These are phyloP conservation scores for Rosalia funebris DNA, from an alignment of 2,888 invertebrate genomes.

Conservation along the genomic window DNA sequence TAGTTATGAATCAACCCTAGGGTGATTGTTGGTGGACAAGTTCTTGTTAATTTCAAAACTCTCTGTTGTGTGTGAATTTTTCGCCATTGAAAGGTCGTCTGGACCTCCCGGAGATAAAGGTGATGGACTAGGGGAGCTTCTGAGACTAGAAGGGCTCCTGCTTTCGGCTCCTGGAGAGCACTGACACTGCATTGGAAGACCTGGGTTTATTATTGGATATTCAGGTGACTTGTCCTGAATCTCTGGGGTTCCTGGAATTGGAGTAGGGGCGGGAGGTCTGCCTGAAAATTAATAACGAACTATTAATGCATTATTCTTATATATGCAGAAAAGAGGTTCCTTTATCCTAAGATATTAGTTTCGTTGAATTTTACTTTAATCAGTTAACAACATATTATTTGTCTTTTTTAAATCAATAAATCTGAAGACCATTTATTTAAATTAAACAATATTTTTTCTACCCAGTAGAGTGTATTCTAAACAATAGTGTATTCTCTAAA, in stretches of 20 bases:
- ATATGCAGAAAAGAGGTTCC: too few species aligned
- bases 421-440: too few species aligned
- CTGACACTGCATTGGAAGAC: constrained; percentile 53
- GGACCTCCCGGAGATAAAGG: constrained; percentile 60
- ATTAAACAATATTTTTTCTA: too few species aligned
- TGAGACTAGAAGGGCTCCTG: constrained; percentile 50
- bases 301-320: too few species aligned
- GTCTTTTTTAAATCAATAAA: too few species aligned
- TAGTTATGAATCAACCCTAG: constrained; percentile 20
- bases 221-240: constrained; percentile 46
- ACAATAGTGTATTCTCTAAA: too few species aligned
- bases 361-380: too few species aligned
- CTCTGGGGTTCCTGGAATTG: constrained; percentile 41
- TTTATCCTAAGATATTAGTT: too few species aligned
- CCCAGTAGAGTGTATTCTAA: too few species aligned
- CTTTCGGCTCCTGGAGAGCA: constrained; percentile 58
- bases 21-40: constrained; percentile 21
- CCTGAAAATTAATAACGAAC: constrained; percentile 43
- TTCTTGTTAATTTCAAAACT: constrained; percentile 33
- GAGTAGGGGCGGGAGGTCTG: constrained; percentile 44
- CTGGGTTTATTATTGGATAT: constrained; percentile 52
- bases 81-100: constrained; percentile 58
- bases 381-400: too few species aligned
- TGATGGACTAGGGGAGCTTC: constrained; percentile 54
- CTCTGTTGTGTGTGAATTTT: constrained; percentile 35